phyloP scores from a whole-genome alignment of 2,797 vertebrate species.

The Enteromius argenteus region DNA sequence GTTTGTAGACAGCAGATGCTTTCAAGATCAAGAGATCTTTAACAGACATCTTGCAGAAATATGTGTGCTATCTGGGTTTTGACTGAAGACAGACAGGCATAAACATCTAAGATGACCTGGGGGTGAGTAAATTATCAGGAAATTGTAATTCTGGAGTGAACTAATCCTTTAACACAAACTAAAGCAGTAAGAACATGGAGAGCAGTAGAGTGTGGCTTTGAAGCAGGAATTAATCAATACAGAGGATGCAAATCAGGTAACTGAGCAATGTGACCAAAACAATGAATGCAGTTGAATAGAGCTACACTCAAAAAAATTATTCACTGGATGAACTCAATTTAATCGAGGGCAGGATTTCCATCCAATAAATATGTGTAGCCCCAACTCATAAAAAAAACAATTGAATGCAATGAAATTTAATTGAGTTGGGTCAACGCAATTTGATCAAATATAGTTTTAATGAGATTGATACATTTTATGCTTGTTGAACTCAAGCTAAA shows the following conservation, averaged over 20 bases:
- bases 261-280: background rate
- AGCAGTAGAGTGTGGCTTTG: background rate
- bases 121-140: background rate
- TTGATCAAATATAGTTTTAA: too few relatives aligned
- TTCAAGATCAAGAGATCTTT: too few relatives aligned
- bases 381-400: too few relatives aligned
- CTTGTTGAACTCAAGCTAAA: too few relatives aligned
- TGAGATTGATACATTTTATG: too few relatives aligned
- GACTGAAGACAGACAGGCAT: background rate
- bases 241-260: background rate
- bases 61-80: background rate
- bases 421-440: too few relatives aligned
- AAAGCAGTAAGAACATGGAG: background rate
- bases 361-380: too few relatives aligned
- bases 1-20: too few relatives aligned
- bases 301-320: background rate
- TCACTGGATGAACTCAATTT: too few relatives aligned
- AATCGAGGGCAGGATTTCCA: too few relatives aligned
- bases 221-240: background rate
- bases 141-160: background rate
- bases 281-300: background rate
- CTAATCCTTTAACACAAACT: background rate
- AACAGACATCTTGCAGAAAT: too few relatives aligned
- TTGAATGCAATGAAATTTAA: too few relatives aligned
- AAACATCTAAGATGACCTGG: background rate